Percentiles rank a stretch among this genome's conserved stretches.
Conservation (phyloP, 1,140 invertebrate genomes). For the Lepidurus couesii region DNA sequence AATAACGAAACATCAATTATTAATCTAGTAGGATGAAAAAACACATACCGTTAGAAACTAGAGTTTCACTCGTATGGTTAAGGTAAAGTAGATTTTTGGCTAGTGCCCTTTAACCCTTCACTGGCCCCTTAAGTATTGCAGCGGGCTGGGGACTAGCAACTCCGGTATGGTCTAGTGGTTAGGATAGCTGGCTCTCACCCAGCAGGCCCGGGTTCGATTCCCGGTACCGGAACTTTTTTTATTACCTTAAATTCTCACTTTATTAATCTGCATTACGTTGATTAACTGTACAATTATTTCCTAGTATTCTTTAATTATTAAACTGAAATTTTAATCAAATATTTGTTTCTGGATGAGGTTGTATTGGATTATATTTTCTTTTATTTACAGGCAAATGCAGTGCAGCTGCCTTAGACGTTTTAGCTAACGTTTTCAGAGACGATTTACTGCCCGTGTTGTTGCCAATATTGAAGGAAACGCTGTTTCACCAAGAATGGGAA, state of each 20-base stretch:
- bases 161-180: conserved; percentile 20
- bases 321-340: neutral
- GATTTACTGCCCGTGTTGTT: conserved; percentile 88
- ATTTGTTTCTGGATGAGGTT: neutral
- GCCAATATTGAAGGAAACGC: conserved; percentile 92
- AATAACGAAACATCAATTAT: too few species aligned
- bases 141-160: neutral
- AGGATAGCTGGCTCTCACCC: conserved; percentile 20
- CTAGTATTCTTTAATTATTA: neutral
- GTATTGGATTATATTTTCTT: conserved; percentile 7
- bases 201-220: conserved; percentile 20
- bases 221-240: conserved; percentile 17
- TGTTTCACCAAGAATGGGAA: conserved; percentile 94
- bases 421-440: conserved; percentile 95
- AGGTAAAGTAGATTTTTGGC: neutral
- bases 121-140: neutral
- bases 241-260: neutral
- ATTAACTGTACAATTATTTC: neutral
- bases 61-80: too few species aligned
- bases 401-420: conserved; percentile 92
- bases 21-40: too few species aligned
- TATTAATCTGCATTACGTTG: neutral
- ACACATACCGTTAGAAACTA: too few species aligned
- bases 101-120: neutral
- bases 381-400: conserved; percentile 75